A percentile compares a stretch with the other conserved stretches of the same genome.
Evolutionary conservation across 2,113 vertebrate species (phyloP).

Genomic region (Muntiacus reevesi): DNA sequence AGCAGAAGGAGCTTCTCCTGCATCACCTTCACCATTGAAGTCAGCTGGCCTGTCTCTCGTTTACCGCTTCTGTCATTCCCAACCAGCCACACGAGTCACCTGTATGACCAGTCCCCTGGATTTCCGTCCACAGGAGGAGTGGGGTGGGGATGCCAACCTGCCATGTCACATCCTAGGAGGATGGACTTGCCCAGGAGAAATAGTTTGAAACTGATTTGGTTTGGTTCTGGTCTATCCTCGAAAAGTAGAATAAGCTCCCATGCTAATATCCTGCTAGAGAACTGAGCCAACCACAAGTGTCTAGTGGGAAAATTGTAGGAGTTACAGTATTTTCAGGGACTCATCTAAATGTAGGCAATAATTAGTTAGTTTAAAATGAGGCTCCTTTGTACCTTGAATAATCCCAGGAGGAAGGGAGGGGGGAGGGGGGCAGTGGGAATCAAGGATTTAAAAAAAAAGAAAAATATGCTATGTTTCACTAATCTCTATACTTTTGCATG

Average conservation of each 20-base stretch:
- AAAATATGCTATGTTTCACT: background rate
- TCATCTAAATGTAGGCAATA: constrained; percentile 7
- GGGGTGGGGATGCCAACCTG: background rate
- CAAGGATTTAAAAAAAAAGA: background rate
- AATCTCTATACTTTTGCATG: constrained; percentile 36
- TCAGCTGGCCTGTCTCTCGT: background rate
- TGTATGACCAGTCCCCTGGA: background rate
- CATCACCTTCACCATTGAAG: background rate
- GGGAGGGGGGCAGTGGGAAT: background rate
- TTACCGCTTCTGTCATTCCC: background rate
- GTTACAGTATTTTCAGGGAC: background rate
- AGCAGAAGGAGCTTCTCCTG: background rate
- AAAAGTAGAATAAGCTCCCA: background rate
- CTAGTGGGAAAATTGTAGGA: background rate
- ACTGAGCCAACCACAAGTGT: background rate
- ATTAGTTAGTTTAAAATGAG: background rate
- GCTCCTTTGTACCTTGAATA: constrained; percentile 18
- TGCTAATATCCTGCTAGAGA: background rate
- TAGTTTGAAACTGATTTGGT: background rate
- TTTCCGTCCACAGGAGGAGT: background rate
- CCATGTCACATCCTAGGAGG: background rate
- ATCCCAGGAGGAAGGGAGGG: background rate
- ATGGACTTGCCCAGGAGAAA: background rate
- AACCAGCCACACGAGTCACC: background rate
- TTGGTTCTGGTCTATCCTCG: background rate